Evolutionary conservation across 2,888 invertebrate genomes (phyloP), one percentile per base, ranked within the genome.

Genomic region (Ophioninae sp.): DNA sequence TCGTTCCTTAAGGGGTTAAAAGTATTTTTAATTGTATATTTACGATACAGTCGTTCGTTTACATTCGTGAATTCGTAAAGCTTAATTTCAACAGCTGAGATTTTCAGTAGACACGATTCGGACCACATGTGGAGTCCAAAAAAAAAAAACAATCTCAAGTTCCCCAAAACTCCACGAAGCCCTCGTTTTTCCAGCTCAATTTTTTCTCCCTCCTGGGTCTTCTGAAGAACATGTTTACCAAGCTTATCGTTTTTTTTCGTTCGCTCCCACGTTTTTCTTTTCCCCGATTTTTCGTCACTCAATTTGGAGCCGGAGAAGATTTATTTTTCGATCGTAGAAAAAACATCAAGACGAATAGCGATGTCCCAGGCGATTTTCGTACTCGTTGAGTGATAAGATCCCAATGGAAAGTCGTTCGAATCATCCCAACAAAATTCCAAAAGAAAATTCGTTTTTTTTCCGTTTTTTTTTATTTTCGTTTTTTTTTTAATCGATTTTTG

Each of bases 71-170:
- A 71, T 9, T 5, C 2, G 13, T 10, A 65, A 67, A 61, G 59
- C 72, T 61, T 63, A 41, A 76, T 67, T 59, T 41, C 22, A 39
- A 67, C 41, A 51, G 23, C 56, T 58, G 30, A 75, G 75, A 59
- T 58, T 67, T 71, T 61, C 44, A 10, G 82, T 79, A 71, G 71
- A 82, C 67, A 68, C 56, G 51, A 9, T 22, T 39, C 17, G 41
- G 9, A 13, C 44, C 72, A 23, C 65, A 71, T 65, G 39, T 73
- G 77, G 44, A 51, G 20, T 23, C 22, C 30, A 30, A 30, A 30
- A 13, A 68, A 82, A 73, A 72, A 10, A 37, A 13, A 17, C 23
- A 30, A 56, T 78, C 44, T 20, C 22, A n/a, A 64, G 20, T 20
- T 71, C 5, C 51, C 23, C 13, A 51, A 13, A 37, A 22, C 51